Percentiles rank a stretch among this genome's conserved stretches.
phyloP scores from a whole-genome alignment of 35 echinoderm and acorn worm species.

The Apostichopus parvimensis region DNA sequence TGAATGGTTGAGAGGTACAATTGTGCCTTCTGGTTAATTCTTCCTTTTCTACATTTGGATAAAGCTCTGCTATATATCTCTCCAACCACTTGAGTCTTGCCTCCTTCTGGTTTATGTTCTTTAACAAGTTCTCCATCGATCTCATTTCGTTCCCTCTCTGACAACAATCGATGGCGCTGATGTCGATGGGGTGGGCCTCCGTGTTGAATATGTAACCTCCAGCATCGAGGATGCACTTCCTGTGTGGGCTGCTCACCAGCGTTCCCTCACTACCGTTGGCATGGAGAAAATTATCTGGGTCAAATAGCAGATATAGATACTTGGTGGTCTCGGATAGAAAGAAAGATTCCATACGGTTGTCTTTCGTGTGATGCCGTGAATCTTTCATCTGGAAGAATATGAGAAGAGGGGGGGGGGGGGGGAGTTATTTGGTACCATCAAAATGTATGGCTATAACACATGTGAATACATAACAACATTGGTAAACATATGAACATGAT shows the following conservation, averaged over 20 bases:
- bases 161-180: conserved; percentile 80
- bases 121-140: conserved; percentile 63
- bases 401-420: no score
- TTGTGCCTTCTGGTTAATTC: conserved; percentile 64
- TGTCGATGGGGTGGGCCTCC: conserved; percentile 90
- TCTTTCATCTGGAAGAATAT: conserved; percentile 84
- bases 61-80: conserved; percentile 56
- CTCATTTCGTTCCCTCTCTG: conserved; percentile 37
- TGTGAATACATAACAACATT: no score
- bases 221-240: conserved; percentile 68
- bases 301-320: conserved; percentile 94
- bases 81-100: conserved; percentile 64
- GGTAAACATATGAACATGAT: no score
- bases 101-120: conserved; percentile 42
- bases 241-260: conserved; percentile 33
- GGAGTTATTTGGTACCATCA: no score
- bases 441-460: no score
- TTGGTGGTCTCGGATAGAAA: conserved; percentile 95
- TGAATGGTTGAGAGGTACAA: conserved; percentile 73
- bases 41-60: not conserved
- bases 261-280: conserved; percentile 63
- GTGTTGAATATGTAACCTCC: conserved; percentile 98
- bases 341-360: conserved; percentile 99
- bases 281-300: conserved; percentile 84
- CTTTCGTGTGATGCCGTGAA: conserved; percentile 71